These are phyloP conservation scores for Semicossyphus pulcher DNA, from an alignment of 2,113 vertebrate genomes.

Conservation along the genomic window DNA sequence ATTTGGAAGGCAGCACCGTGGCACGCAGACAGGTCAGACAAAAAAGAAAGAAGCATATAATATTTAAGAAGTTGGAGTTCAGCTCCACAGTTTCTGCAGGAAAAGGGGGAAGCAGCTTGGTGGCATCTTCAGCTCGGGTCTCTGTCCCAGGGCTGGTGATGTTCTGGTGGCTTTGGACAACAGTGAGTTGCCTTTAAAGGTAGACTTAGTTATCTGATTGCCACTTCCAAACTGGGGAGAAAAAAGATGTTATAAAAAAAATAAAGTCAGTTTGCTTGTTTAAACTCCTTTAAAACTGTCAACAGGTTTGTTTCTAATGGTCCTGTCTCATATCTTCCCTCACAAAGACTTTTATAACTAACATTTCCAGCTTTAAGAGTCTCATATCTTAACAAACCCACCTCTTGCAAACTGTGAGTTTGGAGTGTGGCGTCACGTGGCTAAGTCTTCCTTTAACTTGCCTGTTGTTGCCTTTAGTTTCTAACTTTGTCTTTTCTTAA, in stretches of 20 bases:
- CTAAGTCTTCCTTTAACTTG: slow-evolving; percentile 75
- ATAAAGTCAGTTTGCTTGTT: neutral
- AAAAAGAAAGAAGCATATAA: too few species aligned
- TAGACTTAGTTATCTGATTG: slow-evolving; percentile 48
- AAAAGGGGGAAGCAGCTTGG: neutral
- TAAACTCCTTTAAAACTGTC: neutral
- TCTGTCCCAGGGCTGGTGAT: slow-evolving; percentile 44
- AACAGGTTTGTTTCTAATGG: neutral
- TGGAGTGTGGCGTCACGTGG: slow-evolving; percentile 14
- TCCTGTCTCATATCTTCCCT: neutral
- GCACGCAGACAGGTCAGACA: neutral
- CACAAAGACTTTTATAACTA: neutral
- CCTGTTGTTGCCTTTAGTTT: slow-evolving; percentile 86
- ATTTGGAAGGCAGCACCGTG: neutral
- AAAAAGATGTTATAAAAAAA: neutral
- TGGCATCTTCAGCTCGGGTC: neutral
- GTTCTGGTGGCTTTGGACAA: slow-evolving; percentile 57
- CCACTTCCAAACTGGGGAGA: slow-evolving; percentile 7
- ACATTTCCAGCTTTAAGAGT: neutral
- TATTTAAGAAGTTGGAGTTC: neutral
- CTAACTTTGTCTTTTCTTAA: slow-evolving; percentile 74
- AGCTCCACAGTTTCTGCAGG: neutral
- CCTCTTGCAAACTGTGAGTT: slow-evolving; percentile 14
- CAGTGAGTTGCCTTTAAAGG: slow-evolving; percentile 72
- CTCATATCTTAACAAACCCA: neutral